Evolutionary conservation across 1,140 invertebrate genomes (phyloP), one percentile per base, ranked within the genome.

Genomic region (Papilio helenus): DNA sequence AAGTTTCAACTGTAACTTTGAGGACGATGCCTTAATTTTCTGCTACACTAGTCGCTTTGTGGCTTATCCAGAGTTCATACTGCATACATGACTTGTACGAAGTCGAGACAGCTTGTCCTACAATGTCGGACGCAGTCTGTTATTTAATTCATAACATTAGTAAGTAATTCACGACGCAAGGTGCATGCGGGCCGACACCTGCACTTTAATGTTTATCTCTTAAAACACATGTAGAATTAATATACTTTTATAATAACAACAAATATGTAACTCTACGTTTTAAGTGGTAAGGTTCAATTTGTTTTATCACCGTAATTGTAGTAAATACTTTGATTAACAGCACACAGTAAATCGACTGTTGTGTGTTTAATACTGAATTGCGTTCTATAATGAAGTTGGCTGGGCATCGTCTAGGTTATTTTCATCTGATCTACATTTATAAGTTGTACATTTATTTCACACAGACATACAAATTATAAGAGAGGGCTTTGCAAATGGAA

Each of bases 121-220:
- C 76, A 77, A 77, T 77, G 76, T 65, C 55, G n/a, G 76, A 77
- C 55, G 55, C 58, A 61, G 23, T 68, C 44, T 77, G 79, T 81
- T 81, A 80, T 51, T 80, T 80, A 82, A 87, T 88, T 84, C 84
- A 87, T 83, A 81, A 84, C 84, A 86, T 83, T 80, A 81, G 71
- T 81, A 68, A 68, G 80, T 84, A 76, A 82, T 81, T 80, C 81
- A 81, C 80, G 80, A 83, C 84, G 87, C 88, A 89, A 90, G 88
- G 85, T 90, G 88, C 86, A 85, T 86, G 79, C 86, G 84, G 84
- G 85, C 80, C 65, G 78, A 84, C 81, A 84, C 82, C 80, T 85
- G 82, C 83, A 76, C 76, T 77, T 77, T 77, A 76, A 65, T 79
- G 72, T 83, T 83, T 82, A 82, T 80, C 80, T 65, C 39, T 81